Conservation (phyloP, 2,888 invertebrate species). For the Pasiphila rectangulata region DNA sequence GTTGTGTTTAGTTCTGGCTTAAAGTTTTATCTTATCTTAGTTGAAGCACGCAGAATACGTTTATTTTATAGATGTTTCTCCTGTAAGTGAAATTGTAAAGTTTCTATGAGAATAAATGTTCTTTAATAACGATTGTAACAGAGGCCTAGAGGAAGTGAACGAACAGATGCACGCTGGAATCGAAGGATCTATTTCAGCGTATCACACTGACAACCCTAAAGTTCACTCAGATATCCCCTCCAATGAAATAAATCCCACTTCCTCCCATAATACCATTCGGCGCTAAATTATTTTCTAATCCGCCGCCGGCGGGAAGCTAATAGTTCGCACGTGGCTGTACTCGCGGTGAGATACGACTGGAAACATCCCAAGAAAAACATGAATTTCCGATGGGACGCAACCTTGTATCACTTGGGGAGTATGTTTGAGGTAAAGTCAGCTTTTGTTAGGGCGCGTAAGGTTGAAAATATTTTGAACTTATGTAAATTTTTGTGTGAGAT, state of each 20-base stretch:
- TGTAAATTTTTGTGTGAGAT: neutral
- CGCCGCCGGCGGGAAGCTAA: constrained; percentile 73
- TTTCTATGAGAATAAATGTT: too few relatives aligned
- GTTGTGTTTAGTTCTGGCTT: too few relatives aligned
- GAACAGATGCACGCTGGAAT: too few relatives aligned
- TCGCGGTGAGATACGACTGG: constrained; percentile 68
- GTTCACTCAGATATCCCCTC: constrained; percentile 25
- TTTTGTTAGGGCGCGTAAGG: neutral
- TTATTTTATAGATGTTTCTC: too few relatives aligned
- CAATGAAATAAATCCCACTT: constrained; percentile 78
- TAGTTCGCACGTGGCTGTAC: constrained; percentile 78
- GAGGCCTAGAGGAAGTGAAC: too few relatives aligned
- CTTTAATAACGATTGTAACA: too few relatives aligned
- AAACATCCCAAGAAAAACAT: constrained; percentile 78
- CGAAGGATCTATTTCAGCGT: too few relatives aligned
- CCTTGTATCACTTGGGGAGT: constrained; percentile 2
- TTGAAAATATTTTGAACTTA: neutral
- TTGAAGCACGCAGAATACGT: too few relatives aligned
- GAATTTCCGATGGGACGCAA: constrained; percentile 54
- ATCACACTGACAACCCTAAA: neutral
- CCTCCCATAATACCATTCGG: constrained; percentile 77
- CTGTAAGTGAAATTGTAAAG: too few relatives aligned
- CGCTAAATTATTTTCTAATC: constrained; percentile 80
- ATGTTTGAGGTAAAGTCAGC: neutral
- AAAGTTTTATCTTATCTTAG: too few relatives aligned